Conservation (phyloP, 2,797 vertebrate species). For the Poeciliopsis infans region DNA sequence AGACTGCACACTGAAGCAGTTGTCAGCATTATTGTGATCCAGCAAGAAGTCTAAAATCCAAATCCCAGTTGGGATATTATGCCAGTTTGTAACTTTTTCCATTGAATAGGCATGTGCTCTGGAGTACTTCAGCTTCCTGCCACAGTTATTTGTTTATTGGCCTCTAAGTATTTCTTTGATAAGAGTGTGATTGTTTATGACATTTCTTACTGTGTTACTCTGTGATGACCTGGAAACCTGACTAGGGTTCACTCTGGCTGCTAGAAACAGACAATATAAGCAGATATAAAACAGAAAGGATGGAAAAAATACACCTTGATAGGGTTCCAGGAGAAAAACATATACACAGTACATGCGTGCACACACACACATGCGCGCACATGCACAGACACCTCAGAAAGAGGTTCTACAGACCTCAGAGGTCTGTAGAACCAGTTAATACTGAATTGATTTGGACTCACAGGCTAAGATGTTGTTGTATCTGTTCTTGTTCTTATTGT, state of each 20-base stretch:
- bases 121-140: neutral
- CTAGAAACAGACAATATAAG: neutral
- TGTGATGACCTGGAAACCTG: neutral
- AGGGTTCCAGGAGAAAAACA: neutral
- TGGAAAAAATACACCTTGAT: neutral
- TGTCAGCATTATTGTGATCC: no score
- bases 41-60: no score
- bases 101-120: no score
- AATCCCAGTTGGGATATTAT: no score
- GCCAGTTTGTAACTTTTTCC: no score
- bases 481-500: constrained; percentile 95
- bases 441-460: constrained; percentile 73
- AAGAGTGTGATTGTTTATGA: neutral
- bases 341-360: neutral
- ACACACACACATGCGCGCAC: neutral
- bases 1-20: no score
- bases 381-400: no score
- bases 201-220: neutral
- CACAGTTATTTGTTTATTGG: neutral
- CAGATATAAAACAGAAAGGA: neutral
- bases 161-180: neutral
- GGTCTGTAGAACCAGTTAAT: no score
- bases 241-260: neutral
- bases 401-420: no score
- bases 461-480: constrained; percentile 96